phyloP scores from a whole-genome alignment of 2,797 vertebrate genomes.

The Neosalanx taihuensis region DNA sequence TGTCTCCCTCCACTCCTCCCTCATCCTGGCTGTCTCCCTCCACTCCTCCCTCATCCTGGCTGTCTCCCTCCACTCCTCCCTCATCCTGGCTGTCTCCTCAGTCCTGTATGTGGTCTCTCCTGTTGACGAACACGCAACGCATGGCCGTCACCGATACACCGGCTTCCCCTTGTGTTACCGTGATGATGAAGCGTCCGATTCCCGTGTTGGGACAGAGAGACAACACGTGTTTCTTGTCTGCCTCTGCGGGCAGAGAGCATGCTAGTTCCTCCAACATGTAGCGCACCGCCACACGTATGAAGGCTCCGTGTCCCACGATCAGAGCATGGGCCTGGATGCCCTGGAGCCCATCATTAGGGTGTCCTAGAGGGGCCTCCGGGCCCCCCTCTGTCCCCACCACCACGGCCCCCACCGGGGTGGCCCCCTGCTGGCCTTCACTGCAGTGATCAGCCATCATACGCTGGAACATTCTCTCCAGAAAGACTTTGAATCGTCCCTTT shows the following conservation, averaged over 20 bases:
- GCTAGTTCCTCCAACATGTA: constrained; percentile 85
- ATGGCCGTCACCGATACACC: constrained; percentile 57
- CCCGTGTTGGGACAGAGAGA: constrained; percentile 90
- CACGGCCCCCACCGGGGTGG: not conserved
- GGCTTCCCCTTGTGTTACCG: constrained; percentile 54
- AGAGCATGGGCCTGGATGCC: constrained; percentile 74
- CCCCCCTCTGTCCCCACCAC: constrained; percentile 33
- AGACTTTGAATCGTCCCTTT: constrained; percentile 76
- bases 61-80: not conserved
- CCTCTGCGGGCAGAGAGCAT: constrained; percentile 71
- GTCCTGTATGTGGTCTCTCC: constrained; percentile 73
- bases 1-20: too few relatives aligned
- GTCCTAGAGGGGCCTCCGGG: constrained; percentile 32
- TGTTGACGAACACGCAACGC: constrained; percentile 83
- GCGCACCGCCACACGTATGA: constrained; percentile 78
- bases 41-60: not conserved
- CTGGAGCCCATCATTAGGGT: constrained; percentile 37
- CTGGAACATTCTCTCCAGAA: constrained; percentile 80
- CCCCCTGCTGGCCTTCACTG: constrained; percentile 30
- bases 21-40: not conserved
- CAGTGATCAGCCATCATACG: constrained; percentile 68
- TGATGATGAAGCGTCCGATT: constrained; percentile 81
- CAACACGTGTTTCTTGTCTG: constrained; percentile 69
- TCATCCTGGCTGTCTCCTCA: not conserved
- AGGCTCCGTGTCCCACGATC: constrained; percentile 88